phyloP scores from a whole-genome alignment of 37 sponge, comb jelly and placozoan species.

The Spongilla lacustris region DNA sequence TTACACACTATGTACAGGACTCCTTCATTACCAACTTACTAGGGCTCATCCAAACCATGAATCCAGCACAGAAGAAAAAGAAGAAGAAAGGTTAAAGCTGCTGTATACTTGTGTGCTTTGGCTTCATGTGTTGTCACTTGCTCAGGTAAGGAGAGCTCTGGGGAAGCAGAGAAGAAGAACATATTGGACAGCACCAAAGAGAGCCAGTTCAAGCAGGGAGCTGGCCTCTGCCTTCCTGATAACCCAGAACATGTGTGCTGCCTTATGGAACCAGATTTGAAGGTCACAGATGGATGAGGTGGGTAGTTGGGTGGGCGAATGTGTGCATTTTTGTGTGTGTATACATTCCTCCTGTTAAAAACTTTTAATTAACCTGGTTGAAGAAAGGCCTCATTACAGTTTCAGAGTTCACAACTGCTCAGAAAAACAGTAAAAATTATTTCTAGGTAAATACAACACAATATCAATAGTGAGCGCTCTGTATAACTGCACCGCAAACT shows the following conservation, averaged over 20 bases:
- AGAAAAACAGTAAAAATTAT: too few relatives aligned
- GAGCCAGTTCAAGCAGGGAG: constrained; percentile 32
- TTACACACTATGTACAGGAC: constrained; percentile 54
- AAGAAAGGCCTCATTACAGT: too few relatives aligned
- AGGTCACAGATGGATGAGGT: constrained; percentile 60
- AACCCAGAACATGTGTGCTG: constrained; percentile 13
- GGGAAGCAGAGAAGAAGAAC: constrained; percentile 9
- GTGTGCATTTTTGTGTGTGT: too few relatives aligned
- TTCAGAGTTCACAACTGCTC: too few relatives aligned
- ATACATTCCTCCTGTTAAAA: too few relatives aligned
- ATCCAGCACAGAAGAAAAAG: constrained; percentile 65
- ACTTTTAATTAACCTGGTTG: too few relatives aligned
- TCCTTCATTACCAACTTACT: constrained; percentile 84
- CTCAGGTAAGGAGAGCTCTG: constrained; percentile 4
- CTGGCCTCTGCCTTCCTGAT: constrained; percentile 86
- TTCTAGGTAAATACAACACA: too few relatives aligned
- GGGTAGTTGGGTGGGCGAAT: background rate
- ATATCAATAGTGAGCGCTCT: too few relatives aligned
- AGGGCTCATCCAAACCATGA: constrained; percentile 91
- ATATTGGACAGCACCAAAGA: background rate
- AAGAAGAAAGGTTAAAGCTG: constrained; percentile 25
- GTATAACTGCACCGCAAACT: too few relatives aligned
- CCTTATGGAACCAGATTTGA: constrained; percentile 48
- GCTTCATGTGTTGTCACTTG: too few relatives aligned
- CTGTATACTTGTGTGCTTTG: too few relatives aligned